Evolutionary conservation across 30 jellyfish, hydroid and myxozoan genomes (phyloP).

Genomic region (Sanderia malayensis): DNA sequence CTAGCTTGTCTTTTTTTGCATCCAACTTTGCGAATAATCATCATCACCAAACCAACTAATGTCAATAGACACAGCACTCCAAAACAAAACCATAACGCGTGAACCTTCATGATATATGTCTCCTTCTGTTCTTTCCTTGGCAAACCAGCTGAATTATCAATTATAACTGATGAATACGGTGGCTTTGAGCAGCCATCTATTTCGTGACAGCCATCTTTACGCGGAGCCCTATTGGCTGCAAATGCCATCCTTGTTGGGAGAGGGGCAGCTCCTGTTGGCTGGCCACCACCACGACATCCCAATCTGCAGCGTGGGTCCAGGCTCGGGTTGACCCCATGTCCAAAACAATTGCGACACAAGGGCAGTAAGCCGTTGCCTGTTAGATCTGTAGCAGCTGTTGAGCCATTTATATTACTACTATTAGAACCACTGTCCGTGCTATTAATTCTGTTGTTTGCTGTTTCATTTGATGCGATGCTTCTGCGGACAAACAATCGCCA

Average conservation of each 20-base stretch:
- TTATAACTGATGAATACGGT: not conserved
- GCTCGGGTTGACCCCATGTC: slow-evolving; percentile 36
- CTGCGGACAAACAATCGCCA: too few relatives aligned
- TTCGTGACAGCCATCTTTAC: not conserved
- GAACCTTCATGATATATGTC: not conserved
- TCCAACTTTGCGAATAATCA: not conserved
- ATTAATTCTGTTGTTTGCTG: not conserved
- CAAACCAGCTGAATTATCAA: not conserved
- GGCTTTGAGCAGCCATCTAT: not conserved
- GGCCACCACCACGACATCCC: slow-evolving; percentile 40
- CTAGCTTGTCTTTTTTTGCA: not conserved
- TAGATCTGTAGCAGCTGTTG: not conserved
- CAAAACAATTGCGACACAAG: slow-evolving; percentile 34
- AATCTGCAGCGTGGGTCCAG: slow-evolving; percentile 46
- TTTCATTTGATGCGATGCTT: not conserved
- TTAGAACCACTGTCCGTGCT: slow-evolving; percentile 1
- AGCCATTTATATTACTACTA: not conserved
- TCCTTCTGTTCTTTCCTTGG: too few relatives aligned
- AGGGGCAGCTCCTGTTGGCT: slow-evolving; percentile 13
- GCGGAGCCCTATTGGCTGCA: not conserved
- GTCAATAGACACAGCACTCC: not conserved
- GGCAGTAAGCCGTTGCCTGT: not conserved
- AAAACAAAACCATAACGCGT: not conserved
- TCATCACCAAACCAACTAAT: not conserved
- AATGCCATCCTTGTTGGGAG: slow-evolving; percentile 1